Evolutionary conservation across 2,797 vertebrate species (phyloP).

Genomic region (Falco novaeseelandiae): DNA sequence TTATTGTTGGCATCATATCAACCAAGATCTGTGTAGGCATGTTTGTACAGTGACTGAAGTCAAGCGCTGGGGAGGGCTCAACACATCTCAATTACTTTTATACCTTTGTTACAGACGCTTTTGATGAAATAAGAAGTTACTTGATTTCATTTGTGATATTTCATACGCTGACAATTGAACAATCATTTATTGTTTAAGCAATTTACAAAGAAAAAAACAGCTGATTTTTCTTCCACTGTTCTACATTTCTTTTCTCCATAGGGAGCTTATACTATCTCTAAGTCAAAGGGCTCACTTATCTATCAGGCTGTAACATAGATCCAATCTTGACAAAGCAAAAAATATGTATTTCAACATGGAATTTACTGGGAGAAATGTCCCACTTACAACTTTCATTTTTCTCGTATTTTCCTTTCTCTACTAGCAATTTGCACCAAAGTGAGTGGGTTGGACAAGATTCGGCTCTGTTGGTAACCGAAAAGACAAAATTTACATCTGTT

Average conservation of each 20-base stretch:
- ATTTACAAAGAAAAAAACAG: background rate
- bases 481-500: background rate
- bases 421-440: background rate
- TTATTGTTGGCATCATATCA: background rate
- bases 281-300: background rate
- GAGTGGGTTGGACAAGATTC: background rate
- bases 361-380: background rate
- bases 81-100: background rate
- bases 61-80: background rate
- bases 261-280: background rate
- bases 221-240: background rate
- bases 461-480: background rate
- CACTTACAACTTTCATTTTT: rapidly evolving
- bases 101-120: background rate
- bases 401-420: background rate
- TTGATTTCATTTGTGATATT: background rate
- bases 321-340: background rate
- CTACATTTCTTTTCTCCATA: background rate
- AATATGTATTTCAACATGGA: background rate
- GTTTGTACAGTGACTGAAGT: background rate
- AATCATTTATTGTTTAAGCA: background rate
- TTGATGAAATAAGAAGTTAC: background rate
- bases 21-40: background rate
- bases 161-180: background rate
- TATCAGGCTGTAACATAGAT: background rate